phyloP scores from a whole-genome alignment of 2,888 invertebrate species.

The Augochlorella aurata region DNA sequence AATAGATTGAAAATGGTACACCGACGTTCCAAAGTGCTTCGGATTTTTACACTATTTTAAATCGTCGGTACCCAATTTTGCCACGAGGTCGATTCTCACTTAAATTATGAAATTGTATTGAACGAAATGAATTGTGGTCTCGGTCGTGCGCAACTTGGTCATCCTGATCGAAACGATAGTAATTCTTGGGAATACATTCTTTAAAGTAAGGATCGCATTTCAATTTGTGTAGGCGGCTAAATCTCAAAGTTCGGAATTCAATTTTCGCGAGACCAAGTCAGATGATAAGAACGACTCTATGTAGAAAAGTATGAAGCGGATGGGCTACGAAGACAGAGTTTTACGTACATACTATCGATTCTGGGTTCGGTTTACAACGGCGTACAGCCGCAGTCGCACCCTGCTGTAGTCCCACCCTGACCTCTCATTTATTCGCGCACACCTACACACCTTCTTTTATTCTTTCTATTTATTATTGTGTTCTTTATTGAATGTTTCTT shows the following conservation, averaged over 20 bases:
- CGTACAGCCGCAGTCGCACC: background rate
- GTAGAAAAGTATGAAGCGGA: constrained; percentile 23
- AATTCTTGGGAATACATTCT: constrained; percentile 31
- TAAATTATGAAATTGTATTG: background rate
- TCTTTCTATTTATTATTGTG: background rate
- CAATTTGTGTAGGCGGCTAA: constrained; percentile 34
- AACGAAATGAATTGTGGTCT: background rate
- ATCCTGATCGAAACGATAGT: constrained; percentile 1
- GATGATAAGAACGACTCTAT: constrained; percentile 14
- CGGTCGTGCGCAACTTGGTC: no score
- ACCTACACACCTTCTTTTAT: background rate
- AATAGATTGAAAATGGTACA: no score
- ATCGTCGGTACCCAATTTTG: no score
- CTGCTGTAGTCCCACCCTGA: background rate
- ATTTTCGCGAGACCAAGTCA: constrained; percentile 25
- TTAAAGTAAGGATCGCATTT: constrained; percentile 31
- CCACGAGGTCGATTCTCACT: background rate
- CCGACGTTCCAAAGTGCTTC: no score
- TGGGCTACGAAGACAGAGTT: background rate
- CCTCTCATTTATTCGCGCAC: background rate
- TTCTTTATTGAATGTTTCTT: background rate
- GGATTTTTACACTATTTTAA: no score
- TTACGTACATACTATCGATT: background rate
- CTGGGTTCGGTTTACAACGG: background rate
- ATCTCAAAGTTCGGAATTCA: constrained; percentile 43